Conservation (phyloP, 2,113 vertebrate genomes). For the Vombatus ursinus region DNA sequence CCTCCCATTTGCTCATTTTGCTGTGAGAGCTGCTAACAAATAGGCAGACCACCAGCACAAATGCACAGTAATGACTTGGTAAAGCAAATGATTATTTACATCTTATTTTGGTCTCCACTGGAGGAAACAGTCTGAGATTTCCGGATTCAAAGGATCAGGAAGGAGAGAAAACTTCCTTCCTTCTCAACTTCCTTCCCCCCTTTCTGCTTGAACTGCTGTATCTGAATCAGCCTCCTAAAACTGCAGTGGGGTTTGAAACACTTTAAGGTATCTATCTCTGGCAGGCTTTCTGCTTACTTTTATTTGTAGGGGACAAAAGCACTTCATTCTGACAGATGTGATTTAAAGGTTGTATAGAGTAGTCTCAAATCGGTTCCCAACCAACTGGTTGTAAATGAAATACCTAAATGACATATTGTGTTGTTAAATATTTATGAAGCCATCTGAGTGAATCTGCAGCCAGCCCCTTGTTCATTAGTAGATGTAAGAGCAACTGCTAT, state of each 20-base stretch:
- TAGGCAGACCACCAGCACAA: constrained; percentile 44
- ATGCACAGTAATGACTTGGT: constrained; percentile 48
- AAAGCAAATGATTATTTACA: constrained; percentile 65
- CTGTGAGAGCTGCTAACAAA: constrained; percentile 58
- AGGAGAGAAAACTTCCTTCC: not conserved
- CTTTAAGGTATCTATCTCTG: constrained; percentile 64
- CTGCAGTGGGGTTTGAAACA: constrained; percentile 25
- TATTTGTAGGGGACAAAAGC: constrained; percentile 25
- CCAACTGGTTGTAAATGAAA: constrained; percentile 71
- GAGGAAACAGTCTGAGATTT: constrained; percentile 31
- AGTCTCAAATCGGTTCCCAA: constrained; percentile 73
- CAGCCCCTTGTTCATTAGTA: constrained; percentile 70
- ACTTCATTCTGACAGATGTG: constrained; percentile 69
- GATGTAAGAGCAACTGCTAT: constrained; percentile 59
- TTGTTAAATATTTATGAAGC: constrained; percentile 82
- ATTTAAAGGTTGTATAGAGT: constrained; percentile 72
- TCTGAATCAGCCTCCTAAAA: constrained; percentile 45
- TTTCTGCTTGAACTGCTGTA: not conserved
- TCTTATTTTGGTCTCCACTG: constrained; percentile 60
- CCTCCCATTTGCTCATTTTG: constrained; percentile 59
- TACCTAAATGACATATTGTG: constrained; percentile 74
- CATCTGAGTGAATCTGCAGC: constrained; percentile 65
- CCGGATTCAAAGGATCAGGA: not conserved
- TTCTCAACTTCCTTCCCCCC: constrained; percentile 30
- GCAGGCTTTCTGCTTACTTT: constrained; percentile 32